Conservation (phyloP, 2,888 invertebrate genomes). For the Rhyacophila evoluta region DNA sequence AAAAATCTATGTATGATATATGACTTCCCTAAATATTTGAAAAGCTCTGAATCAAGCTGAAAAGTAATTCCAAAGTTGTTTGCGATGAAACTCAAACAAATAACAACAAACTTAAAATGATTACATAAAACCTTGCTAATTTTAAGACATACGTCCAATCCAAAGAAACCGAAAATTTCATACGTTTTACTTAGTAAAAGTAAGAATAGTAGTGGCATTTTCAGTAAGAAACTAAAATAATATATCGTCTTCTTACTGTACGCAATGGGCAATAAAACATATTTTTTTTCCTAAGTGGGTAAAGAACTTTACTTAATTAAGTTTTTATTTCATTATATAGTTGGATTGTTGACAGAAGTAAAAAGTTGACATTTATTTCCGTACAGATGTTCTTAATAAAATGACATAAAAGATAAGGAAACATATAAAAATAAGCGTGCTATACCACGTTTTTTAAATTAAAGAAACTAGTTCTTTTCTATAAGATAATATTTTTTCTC, state of each 20-base stretch:
- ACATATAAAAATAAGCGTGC: no score
- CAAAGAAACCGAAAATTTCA: no score
- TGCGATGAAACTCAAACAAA: conserved; percentile 17
- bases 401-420: no score
- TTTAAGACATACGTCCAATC: background rate
- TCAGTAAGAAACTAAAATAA: no score
- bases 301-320: background rate
- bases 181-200: no score
- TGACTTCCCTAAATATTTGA: background rate
- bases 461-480: no score
- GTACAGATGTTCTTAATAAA: no score
- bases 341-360: no score
- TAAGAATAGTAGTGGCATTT: no score
- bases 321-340: background rate
- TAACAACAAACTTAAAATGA: conserved; percentile 3
- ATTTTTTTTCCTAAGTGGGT: background rate
- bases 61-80: conserved; percentile 19
- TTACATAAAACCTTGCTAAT: conserved; percentile 3
- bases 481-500: no score
- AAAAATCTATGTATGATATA: no score
- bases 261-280: background rate
- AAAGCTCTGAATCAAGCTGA: background rate
- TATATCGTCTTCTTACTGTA: background rate
- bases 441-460: no score
- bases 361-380: background rate